These are phyloP conservation scores for Lycodopsis pacificus DNA, from an alignment of 2,797 vertebrate species.

Conservation along the genomic window DNA sequence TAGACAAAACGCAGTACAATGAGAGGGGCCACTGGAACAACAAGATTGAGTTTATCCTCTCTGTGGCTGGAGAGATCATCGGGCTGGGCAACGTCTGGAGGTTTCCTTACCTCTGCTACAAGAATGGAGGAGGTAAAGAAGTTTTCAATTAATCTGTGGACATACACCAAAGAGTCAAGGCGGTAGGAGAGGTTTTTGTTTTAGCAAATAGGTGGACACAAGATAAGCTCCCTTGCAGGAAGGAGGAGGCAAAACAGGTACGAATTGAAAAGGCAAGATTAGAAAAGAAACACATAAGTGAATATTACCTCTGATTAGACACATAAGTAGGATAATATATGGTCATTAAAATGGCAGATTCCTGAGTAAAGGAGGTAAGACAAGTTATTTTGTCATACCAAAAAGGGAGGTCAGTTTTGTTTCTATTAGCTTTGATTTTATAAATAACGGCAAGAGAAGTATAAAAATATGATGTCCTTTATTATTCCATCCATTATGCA, in stretches of 20 bases:
- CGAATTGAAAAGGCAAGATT: not conserved
- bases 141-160: slow-evolving; percentile 82
- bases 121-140: slow-evolving; percentile 97
- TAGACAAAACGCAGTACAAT: slow-evolving; percentile 89
- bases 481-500: slow-evolving; percentile 44
- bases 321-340: not conserved
- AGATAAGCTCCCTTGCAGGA: not conserved
- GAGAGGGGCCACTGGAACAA: slow-evolving; percentile 99
- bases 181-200: not conserved
- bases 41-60: slow-evolving; percentile 97
- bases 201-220: not conserved
- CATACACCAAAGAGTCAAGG: not conserved
- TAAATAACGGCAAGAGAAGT: not conserved
- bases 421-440: not conserved
- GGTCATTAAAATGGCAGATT: not conserved
- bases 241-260: not conserved
- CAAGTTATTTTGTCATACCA: not conserved
- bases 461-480: not conserved
- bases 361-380: not conserved
- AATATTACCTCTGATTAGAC: not conserved
- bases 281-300: not conserved
- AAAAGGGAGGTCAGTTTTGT: not conserved
- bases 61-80: slow-evolving; percentile 98
- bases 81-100: slow-evolving; percentile 98
- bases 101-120: slow-evolving; percentile 99